A percentile compares a stretch with the other conserved stretches of the same genome.
These are phyloP conservation scores for Nyctibius bracteatus DNA, from an alignment of 2,113 vertebrate genomes.

Conservation along the genomic window DNA sequence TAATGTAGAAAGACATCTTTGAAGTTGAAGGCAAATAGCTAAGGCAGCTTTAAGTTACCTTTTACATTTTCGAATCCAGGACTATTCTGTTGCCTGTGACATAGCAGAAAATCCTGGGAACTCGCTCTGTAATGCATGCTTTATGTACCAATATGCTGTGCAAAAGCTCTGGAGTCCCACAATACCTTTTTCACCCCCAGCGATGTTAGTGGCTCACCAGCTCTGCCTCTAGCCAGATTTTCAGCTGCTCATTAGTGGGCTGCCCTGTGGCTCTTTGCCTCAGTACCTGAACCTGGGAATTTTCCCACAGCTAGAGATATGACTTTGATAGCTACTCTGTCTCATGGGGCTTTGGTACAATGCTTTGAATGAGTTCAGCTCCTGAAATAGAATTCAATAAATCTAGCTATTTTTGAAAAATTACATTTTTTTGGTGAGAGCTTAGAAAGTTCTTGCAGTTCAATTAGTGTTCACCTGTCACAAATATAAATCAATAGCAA, in stretches of 20 bases:
- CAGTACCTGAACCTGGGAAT: neutral
- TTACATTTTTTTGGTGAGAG: neutral
- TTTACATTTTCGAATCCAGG: neutral
- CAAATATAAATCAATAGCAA: neutral
- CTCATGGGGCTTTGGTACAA: neutral
- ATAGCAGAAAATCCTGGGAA: neutral
- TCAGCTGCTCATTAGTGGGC: neutral
- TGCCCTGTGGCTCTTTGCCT: neutral
- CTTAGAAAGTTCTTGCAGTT: neutral
- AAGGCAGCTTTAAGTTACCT: neutral
- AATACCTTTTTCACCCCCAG: neutral
- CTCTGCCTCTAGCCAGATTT: neutral
- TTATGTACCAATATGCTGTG: neutral
- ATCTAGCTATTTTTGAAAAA: neutral
- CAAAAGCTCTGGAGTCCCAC: neutral
- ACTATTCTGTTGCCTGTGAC: neutral
- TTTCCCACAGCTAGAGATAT: neutral
- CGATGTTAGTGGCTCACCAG: neutral
- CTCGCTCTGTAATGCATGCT: neutral
- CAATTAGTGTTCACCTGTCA: neutral
- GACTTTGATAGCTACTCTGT: neutral
- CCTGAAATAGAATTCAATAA: neutral
- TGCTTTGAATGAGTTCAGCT: neutral
- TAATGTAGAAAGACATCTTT: neutral
- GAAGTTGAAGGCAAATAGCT: neutral